Percentiles rank a stretch among this genome's conserved stretches.
Evolutionary conservation across 2,888 invertebrate species (phyloP).

Genomic region (Melanostoma mellinum): DNA sequence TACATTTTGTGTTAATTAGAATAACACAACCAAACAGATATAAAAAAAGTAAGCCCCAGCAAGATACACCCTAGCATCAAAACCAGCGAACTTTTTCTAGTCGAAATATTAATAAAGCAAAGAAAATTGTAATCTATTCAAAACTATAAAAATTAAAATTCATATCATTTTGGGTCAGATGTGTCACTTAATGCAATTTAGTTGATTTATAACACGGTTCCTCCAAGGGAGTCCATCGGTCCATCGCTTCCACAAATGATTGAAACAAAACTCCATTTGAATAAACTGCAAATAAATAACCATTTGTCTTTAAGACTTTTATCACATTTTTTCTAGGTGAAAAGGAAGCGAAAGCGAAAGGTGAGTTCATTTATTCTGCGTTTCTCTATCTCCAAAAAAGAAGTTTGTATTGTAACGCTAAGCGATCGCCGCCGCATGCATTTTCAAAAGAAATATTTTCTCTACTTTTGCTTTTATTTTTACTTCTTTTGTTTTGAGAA

Average conservation of each 20-base stretch:
- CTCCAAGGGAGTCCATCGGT: not conserved
- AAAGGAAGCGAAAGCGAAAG: constrained; percentile 51
- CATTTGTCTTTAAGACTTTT: not conserved
- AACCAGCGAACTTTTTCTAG: too few relatives aligned
- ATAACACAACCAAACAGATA: too few relatives aligned
- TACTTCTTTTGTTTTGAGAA: constrained; percentile 13
- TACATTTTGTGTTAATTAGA: too few relatives aligned
- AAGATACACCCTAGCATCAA: too few relatives aligned
- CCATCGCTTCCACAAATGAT: not conserved
- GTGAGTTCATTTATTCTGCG: constrained; percentile 44
- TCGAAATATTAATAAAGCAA: too few relatives aligned
- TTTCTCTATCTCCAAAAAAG: constrained; percentile 51
- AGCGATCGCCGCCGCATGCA: constrained; percentile 27
- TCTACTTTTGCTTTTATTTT: constrained; percentile 32
- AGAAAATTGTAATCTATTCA: too few relatives aligned
- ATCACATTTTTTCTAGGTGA: not conserved
- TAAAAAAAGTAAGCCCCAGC: too few relatives aligned
- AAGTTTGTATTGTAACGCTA: not conserved
- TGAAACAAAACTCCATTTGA: constrained; percentile 16
- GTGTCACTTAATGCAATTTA: constrained; percentile 7
- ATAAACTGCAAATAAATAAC: constrained; percentile 22
- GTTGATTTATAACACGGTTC: constrained; percentile 12
- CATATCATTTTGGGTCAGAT: constrained; percentile 10
- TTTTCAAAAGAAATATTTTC: constrained; percentile 39
- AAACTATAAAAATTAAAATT: not conserved